These are phyloP conservation scores for Habrosyne pyritoides DNA, from an alignment of 2,888 invertebrate species.

Conservation along the genomic window DNA sequence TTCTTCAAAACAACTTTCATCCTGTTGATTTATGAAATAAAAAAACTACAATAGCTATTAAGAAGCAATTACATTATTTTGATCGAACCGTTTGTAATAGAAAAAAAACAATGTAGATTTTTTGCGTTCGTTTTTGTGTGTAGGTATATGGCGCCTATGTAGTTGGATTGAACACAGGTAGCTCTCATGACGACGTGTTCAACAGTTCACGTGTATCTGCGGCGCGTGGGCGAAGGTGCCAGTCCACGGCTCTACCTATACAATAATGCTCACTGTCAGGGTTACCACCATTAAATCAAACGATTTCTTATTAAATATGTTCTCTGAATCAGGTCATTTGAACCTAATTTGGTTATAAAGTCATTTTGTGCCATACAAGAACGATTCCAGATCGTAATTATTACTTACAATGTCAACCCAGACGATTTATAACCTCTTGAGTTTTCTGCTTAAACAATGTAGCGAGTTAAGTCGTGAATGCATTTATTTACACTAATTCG, in stretches of 20 bases:
- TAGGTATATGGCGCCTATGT: neutral
- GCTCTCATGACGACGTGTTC: neutral
- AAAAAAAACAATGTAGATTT: neutral
- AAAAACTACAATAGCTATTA: neutral
- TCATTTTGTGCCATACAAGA: neutral
- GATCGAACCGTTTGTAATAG: neutral
- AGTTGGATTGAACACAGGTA: neutral
- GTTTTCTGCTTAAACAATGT: neutral
- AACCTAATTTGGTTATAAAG: neutral
- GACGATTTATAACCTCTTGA: neutral
- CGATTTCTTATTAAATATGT: neutral
- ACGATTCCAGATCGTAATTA: neutral
- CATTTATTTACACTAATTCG: slow-evolving; percentile 4
- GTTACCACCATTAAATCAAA: neutral
- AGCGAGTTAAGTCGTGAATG: neutral
- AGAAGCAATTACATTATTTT: neutral
- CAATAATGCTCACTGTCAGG: slow-evolving; percentile 1
- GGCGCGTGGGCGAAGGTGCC: slow-evolving; percentile 6
- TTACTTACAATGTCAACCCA: neutral
- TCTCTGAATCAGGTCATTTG: neutral
- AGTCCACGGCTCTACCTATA: neutral
- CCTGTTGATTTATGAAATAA: neutral
- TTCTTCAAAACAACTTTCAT: slow-evolving; percentile 35
- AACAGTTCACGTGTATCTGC: neutral
- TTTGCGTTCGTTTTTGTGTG: neutral